Evolutionary conservation across 2,113 vertebrate species (phyloP).

Genomic region (Plotosus lineatus): DNA sequence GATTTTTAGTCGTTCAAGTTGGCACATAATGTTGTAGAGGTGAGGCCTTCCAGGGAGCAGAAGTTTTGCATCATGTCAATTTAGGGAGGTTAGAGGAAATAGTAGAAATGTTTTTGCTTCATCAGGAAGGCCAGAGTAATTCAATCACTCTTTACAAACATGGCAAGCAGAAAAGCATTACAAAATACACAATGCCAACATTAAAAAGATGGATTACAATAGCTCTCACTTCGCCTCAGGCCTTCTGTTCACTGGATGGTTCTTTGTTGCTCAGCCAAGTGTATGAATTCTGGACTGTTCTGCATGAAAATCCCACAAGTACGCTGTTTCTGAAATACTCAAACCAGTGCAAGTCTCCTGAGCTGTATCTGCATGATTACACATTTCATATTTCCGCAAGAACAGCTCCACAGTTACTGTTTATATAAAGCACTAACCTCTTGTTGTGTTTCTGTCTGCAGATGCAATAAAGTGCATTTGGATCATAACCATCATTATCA

Average conservation of each 20-base stretch:
- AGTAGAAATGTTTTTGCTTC: no score
- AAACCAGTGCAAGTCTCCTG: neutral
- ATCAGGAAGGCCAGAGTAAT: no score
- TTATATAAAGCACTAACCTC: conserved; percentile 72
- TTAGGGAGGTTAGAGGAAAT: no score
- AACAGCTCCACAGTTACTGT: no score
- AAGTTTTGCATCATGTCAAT: neutral
- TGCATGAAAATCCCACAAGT: neutral
- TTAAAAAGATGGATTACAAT: no score
- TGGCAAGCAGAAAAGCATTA: no score
- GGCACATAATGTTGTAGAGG: neutral
- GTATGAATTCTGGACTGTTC: neutral
- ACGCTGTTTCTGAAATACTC: neutral
- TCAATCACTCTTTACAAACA: no score
- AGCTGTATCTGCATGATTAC: neutral
- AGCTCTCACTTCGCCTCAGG: no score
- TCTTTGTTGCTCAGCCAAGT: neutral
- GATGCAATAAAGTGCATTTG: conserved; percentile 91
- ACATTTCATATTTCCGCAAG: no score
- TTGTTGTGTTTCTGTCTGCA: conserved; percentile 97
- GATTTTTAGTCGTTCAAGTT: neutral
- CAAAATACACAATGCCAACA: no score
- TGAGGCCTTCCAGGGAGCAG: no score
- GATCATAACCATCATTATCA: conserved; percentile 88
- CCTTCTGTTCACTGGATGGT: no score